These are phyloP conservation scores for Falco naumanni DNA, from an alignment of 2,797 vertebrate genomes.

Conservation along the genomic window DNA sequence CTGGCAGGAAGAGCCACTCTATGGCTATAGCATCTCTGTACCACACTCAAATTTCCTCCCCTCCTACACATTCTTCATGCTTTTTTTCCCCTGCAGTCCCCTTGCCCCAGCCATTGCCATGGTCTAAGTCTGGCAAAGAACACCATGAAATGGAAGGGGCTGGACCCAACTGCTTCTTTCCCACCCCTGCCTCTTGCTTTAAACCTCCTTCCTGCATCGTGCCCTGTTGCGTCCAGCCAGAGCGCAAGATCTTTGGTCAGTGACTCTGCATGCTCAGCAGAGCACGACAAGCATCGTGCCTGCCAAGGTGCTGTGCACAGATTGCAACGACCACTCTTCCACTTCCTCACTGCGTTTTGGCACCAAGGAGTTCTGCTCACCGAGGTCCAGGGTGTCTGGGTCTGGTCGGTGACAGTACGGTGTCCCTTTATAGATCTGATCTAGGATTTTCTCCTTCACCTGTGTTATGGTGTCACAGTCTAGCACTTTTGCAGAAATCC, in stretches of 20 bases:
- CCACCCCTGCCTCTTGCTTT: background rate
- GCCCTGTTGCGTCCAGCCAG: background rate
- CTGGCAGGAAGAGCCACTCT: background rate
- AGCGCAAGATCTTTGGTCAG: background rate
- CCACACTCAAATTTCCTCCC: background rate
- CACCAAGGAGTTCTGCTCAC: conserved; percentile 77
- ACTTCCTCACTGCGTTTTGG: background rate
- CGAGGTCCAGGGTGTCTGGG: conserved; percentile 89
- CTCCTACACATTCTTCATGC: background rate
- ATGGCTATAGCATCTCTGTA: background rate
- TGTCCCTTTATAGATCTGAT: conserved; percentile 93
- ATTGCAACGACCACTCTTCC: background rate
- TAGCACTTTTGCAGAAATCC: conserved; percentile 89
- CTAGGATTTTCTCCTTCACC: conserved; percentile 97
- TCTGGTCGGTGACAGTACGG: conserved; percentile 92
- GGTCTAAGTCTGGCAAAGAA: background rate
- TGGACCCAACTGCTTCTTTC: background rate
- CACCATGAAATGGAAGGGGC: background rate
- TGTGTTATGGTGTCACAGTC: conserved; percentile 97
- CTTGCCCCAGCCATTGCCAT: background rate
- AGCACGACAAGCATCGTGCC: fast-evolving
- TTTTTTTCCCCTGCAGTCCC: background rate
- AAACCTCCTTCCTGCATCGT: background rate
- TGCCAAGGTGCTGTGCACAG: background rate
- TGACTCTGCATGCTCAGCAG: background rate